These are phyloP conservation scores for Augochlora pura DNA, from an alignment of 1,140 invertebrate species.

Conservation along the genomic window DNA sequence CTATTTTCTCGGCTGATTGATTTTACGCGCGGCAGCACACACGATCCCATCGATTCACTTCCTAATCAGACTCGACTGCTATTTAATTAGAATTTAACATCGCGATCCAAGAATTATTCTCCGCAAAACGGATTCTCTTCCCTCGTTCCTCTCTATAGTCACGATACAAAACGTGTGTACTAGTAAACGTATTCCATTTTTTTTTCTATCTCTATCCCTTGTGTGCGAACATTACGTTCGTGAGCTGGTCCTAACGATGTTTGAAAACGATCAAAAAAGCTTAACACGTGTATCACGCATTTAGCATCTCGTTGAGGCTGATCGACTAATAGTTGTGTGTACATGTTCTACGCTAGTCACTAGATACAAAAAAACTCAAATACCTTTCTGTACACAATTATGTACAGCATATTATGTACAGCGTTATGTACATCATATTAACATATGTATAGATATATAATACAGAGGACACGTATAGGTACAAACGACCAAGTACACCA, in stretches of 20 bases:
- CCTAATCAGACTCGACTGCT: not conserved
- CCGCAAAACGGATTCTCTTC: not conserved
- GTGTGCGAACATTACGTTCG: not conserved
- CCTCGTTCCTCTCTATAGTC: not conserved
- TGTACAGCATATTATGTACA: too few relatives aligned
- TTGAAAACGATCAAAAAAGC: not conserved
- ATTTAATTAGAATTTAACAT: not conserved
- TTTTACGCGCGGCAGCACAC: not conserved
- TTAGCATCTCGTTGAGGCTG: not conserved
- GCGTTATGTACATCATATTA: not conserved
- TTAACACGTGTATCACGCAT: not conserved
- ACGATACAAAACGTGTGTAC: too few relatives aligned
- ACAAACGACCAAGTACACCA: not conserved
- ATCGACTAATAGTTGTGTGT: slow-evolving; percentile 4
- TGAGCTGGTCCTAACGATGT: not conserved
- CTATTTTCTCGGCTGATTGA: too few relatives aligned
- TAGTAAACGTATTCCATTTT: not conserved
- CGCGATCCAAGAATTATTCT: not conserved
- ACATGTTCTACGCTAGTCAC: not conserved
- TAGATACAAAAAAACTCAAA: not conserved
- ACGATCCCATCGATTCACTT: not conserved
- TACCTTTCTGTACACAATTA: slow-evolving; percentile 17
- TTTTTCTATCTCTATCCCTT: not conserved
- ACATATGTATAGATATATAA: not conserved
- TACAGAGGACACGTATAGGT: not conserved